phyloP scores from a whole-genome alignment of 2,797 vertebrate genomes.

The Borostomias antarcticus region DNA sequence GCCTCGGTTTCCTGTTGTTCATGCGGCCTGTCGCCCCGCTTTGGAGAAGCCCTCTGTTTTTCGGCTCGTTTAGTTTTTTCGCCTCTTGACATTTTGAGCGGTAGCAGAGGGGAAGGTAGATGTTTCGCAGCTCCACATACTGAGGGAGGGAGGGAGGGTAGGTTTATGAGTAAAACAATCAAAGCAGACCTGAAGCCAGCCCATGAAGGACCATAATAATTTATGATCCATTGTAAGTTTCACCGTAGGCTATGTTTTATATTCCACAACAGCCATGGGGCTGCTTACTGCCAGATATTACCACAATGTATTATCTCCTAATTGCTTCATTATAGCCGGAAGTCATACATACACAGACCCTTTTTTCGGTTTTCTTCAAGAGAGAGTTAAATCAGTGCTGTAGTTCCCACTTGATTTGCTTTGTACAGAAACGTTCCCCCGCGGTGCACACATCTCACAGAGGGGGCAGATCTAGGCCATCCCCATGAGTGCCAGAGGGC shows the following conservation, averaged over 20 bases:
- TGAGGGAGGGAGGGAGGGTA: neutral
- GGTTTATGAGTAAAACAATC: too few relatives aligned
- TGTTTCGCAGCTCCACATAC: too few relatives aligned
- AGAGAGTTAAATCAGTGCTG: too few relatives aligned
- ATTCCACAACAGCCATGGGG: neutral
- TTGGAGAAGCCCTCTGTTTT: neutral
- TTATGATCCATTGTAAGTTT: neutral
- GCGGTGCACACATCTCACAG: slow-evolving; percentile 65
- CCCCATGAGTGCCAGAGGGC: slow-evolving; percentile 56
- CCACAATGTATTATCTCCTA: neutral
- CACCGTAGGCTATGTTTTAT: neutral
- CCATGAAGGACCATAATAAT: too few relatives aligned
- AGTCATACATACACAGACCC: too few relatives aligned
- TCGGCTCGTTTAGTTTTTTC: neutral
- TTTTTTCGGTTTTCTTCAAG: too few relatives aligned
- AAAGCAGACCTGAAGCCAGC: neutral
- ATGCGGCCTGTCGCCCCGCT: slow-evolving; percentile 20
- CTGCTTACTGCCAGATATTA: neutral
- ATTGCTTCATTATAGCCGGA: neutral
- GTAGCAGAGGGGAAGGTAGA: neutral
- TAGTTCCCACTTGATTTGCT: neutral
- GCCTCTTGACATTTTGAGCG: slow-evolving; percentile 6
- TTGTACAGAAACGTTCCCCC: slow-evolving; percentile 39
- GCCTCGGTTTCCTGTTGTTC: slow-evolving; percentile 37
- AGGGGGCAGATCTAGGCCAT: slow-evolving; percentile 61